Conservation (phyloP, 2,797 vertebrate genomes). For the Enteromius afrohamiltoni region DNA sequence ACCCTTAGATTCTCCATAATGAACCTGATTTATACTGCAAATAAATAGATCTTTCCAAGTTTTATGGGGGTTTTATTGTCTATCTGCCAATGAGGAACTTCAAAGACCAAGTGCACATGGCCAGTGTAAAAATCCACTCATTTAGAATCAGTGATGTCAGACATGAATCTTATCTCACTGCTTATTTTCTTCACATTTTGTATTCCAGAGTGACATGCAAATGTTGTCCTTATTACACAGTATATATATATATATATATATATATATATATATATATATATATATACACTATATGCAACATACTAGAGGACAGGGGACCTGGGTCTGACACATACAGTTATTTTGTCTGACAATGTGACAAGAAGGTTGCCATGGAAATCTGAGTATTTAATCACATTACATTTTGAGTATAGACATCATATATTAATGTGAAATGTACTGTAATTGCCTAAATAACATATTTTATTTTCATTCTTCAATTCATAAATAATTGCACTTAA, state of each 20-base stretch:
- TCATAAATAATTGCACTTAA: not conserved
- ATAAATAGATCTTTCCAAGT: slow-evolving; percentile 34
- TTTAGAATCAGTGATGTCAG: slow-evolving; percentile 60
- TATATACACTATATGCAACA: not conserved
- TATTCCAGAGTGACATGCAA: slow-evolving; percentile 53
- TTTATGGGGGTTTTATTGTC: slow-evolving; percentile 15
- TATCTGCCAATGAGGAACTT: slow-evolving; percentile 16
- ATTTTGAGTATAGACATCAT: not conserved
- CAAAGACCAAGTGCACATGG: not conserved
- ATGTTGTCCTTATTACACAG: slow-evolving; percentile 49
- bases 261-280: not conserved
- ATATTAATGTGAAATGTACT: not conserved
- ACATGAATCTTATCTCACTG: slow-evolving; percentile 35
- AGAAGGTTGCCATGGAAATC: not conserved
- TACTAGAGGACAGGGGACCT: not conserved
- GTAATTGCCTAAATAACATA: not conserved
- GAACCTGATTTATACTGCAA: not conserved
- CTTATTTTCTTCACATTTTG: slow-evolving; percentile 59
- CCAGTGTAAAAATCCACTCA: slow-evolving; percentile 58
- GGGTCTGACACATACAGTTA: slow-evolving; percentile 7
- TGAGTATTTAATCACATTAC: not conserved
- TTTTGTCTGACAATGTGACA: not conserved
- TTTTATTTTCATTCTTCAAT: slow-evolving; percentile 4
- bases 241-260: not conserved
- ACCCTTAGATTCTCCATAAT: not conserved